Evolutionary conservation across 2,888 invertebrate species (phyloP).

Genomic region (Nomada ferruginata): DNA sequence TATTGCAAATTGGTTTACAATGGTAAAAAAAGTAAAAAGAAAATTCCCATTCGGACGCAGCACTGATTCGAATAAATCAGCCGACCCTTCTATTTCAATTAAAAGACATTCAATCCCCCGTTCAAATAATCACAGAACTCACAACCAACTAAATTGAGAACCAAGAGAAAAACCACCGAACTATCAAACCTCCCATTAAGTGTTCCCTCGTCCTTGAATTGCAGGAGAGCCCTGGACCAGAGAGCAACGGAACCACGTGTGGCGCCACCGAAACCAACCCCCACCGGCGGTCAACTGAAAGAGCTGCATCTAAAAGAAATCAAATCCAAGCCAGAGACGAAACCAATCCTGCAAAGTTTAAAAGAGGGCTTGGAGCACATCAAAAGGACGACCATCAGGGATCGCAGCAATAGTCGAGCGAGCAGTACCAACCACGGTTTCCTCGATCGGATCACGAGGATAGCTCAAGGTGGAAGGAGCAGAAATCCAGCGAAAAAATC

Average conservation of each 20-base stretch:
- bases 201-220: conserved; percentile 48
- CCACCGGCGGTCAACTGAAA: conserved; percentile 74
- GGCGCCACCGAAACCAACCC: conserved; percentile 78
- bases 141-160: background rate
- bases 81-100: background rate
- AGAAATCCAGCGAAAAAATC: conserved; percentile 82
- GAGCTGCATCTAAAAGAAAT: conserved; percentile 80
- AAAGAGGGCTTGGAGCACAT: conserved; percentile 81
- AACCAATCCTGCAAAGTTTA: conserved; percentile 80
- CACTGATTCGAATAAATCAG: too few relatives aligned
- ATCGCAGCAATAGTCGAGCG: conserved; percentile 74
- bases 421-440: conserved; percentile 74
- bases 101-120: background rate
- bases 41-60: too few relatives aligned
- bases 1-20: conserved; percentile 50
- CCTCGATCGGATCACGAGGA: conserved; percentile 80
- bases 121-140: background rate
- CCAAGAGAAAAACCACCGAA: background rate
- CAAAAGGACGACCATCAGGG: conserved; percentile 80
- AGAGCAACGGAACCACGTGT: conserved; percentile 81
- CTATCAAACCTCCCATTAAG: background rate
- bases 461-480: conserved; percentile 80
- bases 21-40: background rate
- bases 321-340: conserved; percentile 79
- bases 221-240: conserved; percentile 81